phyloP scores from a whole-genome alignment of 2,888 invertebrate genomes.

The Perdita meconis region DNA sequence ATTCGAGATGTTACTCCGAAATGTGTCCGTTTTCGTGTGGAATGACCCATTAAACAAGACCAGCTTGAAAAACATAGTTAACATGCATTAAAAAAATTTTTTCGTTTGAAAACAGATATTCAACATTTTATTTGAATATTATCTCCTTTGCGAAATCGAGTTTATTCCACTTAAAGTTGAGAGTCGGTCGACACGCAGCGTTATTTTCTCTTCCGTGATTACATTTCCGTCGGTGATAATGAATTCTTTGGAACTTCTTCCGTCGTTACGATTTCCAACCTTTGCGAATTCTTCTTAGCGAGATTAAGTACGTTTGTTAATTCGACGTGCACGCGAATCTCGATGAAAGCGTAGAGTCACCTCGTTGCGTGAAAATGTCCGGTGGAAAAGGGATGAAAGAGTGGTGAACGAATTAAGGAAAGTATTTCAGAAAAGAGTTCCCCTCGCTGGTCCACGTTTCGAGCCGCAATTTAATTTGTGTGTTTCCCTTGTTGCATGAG shows the following conservation, averaged over 20 bases:
- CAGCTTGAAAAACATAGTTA: too few relatives aligned
- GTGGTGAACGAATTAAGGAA: constrained; percentile 9
- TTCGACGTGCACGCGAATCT: not conserved
- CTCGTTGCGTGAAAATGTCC: not conserved
- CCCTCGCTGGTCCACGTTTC: not conserved
- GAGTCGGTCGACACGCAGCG: too few relatives aligned
- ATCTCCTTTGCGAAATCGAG: too few relatives aligned
- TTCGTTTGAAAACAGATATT: too few relatives aligned
- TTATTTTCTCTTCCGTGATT: not conserved
- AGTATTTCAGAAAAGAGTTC: constrained; percentile 4
- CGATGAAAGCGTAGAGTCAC: not conserved
- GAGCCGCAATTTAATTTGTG: not conserved
- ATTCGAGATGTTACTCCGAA: too few relatives aligned
- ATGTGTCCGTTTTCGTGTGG: too few relatives aligned
- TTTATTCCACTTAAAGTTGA: too few relatives aligned
- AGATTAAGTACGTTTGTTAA: constrained; percentile 5
- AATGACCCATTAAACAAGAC: too few relatives aligned
- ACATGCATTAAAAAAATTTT: too few relatives aligned
- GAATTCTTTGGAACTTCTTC: not conserved
- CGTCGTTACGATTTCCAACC: not conserved
- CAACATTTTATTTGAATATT: too few relatives aligned
- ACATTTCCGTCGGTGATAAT: not conserved
- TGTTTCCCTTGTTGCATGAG: not conserved
- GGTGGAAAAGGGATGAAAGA: not conserved
- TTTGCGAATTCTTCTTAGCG: not conserved